These are phyloP conservation scores for Agrypnus murinus DNA, from an alignment of 2,888 invertebrate genomes.

Conservation along the genomic window DNA sequence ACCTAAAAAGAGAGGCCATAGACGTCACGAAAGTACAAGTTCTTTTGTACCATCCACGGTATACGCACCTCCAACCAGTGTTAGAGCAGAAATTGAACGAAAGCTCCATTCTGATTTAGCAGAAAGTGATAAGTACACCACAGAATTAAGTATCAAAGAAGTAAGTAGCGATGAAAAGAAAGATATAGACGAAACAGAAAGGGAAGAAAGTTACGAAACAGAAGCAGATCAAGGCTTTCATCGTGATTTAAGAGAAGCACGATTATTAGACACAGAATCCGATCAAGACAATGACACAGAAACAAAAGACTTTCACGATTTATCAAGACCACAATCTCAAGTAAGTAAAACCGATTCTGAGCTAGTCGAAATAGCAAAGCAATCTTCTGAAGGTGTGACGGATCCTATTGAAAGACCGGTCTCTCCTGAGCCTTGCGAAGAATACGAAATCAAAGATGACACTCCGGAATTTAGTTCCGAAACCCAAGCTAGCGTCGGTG, in stretches of 20 bases:
- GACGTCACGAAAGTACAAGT: conserved; percentile 74
- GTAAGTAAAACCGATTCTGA: conserved; percentile 69
- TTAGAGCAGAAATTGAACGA: conserved; percentile 59
- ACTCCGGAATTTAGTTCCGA: conserved; percentile 67
- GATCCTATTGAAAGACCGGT: conserved; percentile 74
- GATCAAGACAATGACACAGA: conserved; percentile 56
- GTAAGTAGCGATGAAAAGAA: conserved; percentile 70
- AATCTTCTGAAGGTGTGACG: conserved; percentile 66
- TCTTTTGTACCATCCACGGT: conserved; percentile 63
- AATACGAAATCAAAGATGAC: conserved; percentile 67
- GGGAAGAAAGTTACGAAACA: conserved; percentile 70
- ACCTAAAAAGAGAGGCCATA: conserved; percentile 72
- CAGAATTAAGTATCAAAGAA: conserved; percentile 69
- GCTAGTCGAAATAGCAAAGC: conserved; percentile 67
- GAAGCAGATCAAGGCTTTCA: conserved; percentile 71
- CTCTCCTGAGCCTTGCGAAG: conserved; percentile 72
- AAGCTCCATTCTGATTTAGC: conserved; percentile 64
- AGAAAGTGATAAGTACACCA: conserved; percentile 68
- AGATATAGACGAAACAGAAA: conserved; percentile 69
- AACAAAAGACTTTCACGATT: conserved; percentile 17
- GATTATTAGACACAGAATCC: conserved; percentile 63
- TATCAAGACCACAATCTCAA: conserved; percentile 51
- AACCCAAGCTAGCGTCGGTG: conserved; percentile 68
- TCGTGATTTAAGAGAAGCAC: conserved; percentile 68
- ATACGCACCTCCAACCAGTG: conserved; percentile 54